A percentile compares a stretch with the other conserved stretches of the same genome.
These are phyloP conservation scores for Drosophila pullipes DNA, from an alignment of 2,888 invertebrate species.

Conservation along the genomic window DNA sequence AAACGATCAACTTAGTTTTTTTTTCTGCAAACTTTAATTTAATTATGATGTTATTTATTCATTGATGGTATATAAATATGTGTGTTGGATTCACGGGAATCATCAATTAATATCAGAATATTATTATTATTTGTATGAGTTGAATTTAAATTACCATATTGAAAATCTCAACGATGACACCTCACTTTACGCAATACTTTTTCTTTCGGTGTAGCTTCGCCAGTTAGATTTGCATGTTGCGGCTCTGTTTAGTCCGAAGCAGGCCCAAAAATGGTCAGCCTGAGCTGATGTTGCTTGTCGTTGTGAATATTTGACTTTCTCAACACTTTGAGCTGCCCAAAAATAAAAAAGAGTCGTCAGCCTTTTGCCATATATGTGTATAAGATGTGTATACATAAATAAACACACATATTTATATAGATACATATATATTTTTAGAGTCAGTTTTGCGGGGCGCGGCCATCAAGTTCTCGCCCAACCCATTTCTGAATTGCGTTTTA, in stretches of 20 bases:
- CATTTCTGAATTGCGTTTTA: conserved; percentile 39
- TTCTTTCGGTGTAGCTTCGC: not conserved
- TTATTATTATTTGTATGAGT: not conserved
- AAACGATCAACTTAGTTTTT: not conserved
- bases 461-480: conserved; percentile 37
- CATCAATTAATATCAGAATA: not conserved
- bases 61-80: not conserved
- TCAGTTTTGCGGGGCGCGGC: conserved; percentile 25
- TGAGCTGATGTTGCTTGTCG: conserved; percentile 15
- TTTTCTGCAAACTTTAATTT: not conserved
- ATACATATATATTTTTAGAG: not conserved
- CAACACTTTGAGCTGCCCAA: conserved; percentile 32
- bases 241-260: conserved; percentile 18
- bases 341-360: conserved; percentile 16
- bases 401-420: not conserved
- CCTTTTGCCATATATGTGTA: conserved; percentile 22
- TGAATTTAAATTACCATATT: not conserved
- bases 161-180: not conserved
- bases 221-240: conserved; percentile 39
- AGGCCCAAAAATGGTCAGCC: conserved; percentile 26
- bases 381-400: not conserved
- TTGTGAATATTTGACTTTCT: conserved; percentile 30
- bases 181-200: not conserved
- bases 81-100: not conserved
- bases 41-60: too few species aligned